Evolutionary conservation across 2,797 vertebrate species (phyloP), one percentile per base, ranked within the genome.

Genomic region (Notolepis coatsorum): DNA sequence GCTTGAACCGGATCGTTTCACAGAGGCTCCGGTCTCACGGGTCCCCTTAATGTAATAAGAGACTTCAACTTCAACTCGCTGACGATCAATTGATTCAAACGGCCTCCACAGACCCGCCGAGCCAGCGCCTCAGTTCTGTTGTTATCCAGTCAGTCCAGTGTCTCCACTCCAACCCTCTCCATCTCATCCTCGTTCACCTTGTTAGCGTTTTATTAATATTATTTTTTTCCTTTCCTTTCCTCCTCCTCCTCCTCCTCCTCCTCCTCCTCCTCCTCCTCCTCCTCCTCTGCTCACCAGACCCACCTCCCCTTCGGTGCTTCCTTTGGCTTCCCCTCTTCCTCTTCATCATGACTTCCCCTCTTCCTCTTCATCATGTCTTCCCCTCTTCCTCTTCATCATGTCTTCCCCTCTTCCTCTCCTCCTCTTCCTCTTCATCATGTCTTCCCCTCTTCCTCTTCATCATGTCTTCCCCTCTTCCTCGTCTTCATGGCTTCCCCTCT

Each of bases 31-130:
- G 3, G 61, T 52, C 48, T 66, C 48, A 33, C 39, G 46, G 62
- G 64, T 15, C 33, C 52, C 63, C 24, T n/a, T 78, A 54, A 83
- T 72, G 69, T 72, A 80, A 79, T 83, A 72, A 79, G 67, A 78
- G 68, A 61, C 62, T 51, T 25, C 1, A 30, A 13, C 75, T 25
- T 63, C 47, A 48, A 12, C n/a, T 46, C 71, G 5, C 46, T 27
- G 12, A 71, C 45, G 72, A 80, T 81, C 84, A 77, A 77, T 81
- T 64, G 81, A 81, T 82, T 79, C 51, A 73, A 81, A 77, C 18
- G 66, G 68, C 73, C 73, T 75, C 68, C 0, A 46, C 5, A 55
- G 73, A 75, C 5, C 15, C 66, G 63, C 45, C 24, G 39, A 69
- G 51, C 65, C 68, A 43, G 49, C 25, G 38, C 55, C 63, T 13